Evolutionary conservation across 1,140 invertebrate species (phyloP).

Genomic region (Anthonomus grandis): DNA sequence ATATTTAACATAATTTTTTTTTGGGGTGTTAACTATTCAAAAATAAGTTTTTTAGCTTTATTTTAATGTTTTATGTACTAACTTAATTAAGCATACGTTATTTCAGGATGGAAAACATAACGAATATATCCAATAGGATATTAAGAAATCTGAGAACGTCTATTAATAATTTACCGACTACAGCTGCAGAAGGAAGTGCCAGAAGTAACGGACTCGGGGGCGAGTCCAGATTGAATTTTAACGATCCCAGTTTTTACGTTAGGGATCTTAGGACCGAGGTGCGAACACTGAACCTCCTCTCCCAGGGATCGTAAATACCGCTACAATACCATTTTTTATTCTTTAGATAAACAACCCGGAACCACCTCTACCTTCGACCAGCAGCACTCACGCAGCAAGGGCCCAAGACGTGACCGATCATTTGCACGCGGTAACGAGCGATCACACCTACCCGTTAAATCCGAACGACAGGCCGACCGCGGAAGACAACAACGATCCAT

Average conservation of each 20-base stretch:
- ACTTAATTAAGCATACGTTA: too few species aligned
- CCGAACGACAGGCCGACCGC: constrained; percentile 28
- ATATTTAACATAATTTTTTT: too few species aligned
- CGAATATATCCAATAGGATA: constrained; percentile 44
- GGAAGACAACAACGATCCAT: constrained; percentile 29
- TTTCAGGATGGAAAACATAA: constrained; percentile 41
- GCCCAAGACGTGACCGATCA: constrained; percentile 1
- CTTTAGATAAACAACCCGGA: too few species aligned
- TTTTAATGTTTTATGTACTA: too few species aligned
- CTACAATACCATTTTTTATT: too few species aligned
- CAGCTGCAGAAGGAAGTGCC: constrained; percentile 2
- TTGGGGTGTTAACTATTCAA: too few species aligned
- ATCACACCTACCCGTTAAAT: constrained; percentile 47
- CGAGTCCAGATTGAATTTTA: constrained; percentile 27
- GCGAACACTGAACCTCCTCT: too few species aligned
- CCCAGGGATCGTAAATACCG: too few species aligned
- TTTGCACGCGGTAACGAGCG: constrained; percentile 35
- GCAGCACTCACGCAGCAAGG: too few species aligned
- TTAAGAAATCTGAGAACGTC: constrained; percentile 41
- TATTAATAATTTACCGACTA: constrained; percentile 35
- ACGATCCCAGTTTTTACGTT: constrained; percentile 38
- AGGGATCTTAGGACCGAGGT: constrained; percentile 29
- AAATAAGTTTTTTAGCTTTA: too few species aligned
- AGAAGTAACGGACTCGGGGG: constrained; percentile 4
- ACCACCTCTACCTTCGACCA: too few species aligned